Evolutionary conservation across 2,797 vertebrate genomes (phyloP).

Genomic region (Synanceia verrucosa): DNA sequence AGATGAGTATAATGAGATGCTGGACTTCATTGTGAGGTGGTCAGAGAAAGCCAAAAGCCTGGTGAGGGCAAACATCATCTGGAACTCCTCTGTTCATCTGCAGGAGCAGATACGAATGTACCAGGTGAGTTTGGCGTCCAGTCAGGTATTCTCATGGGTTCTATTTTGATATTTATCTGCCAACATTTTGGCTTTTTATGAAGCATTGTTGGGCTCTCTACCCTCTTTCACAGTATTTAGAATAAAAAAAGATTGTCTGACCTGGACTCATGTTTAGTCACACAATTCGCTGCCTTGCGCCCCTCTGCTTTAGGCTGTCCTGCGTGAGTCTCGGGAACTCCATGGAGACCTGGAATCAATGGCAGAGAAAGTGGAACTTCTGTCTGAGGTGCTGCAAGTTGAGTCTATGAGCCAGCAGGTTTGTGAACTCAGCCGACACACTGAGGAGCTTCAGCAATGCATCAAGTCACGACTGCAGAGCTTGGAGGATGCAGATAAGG

Average conservation of each 20-base stretch:
- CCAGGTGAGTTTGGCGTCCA: conserved; percentile 82
- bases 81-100: conserved; percentile 93
- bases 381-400: conserved; percentile 89
- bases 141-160: background rate
- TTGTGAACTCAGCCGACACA: conserved; percentile 88
- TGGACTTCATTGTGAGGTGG: conserved; percentile 93
- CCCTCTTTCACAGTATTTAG: background rate
- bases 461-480: conserved; percentile 87
- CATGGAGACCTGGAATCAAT: conserved; percentile 91
- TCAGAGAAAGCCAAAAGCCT: conserved; percentile 93
- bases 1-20: conserved; percentile 95
- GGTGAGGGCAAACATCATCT: conserved; percentile 87
- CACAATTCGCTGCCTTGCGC: background rate
- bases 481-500: conserved; percentile 95
- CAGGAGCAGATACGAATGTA: conserved; percentile 93
- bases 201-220: background rate
- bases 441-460: conserved; percentile 89
- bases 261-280: background rate
- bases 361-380: conserved; percentile 88
- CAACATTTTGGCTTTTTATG: background rate
- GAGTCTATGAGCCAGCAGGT: conserved; percentile 92
- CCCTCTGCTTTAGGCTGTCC: conserved; percentile 80
- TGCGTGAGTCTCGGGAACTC: conserved; percentile 93
- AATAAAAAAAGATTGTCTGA: background rate
- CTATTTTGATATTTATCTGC: background rate